Base-by-base conservation (phyloP, 2,888 invertebrate species). In the Beris chalybata region DNA sequence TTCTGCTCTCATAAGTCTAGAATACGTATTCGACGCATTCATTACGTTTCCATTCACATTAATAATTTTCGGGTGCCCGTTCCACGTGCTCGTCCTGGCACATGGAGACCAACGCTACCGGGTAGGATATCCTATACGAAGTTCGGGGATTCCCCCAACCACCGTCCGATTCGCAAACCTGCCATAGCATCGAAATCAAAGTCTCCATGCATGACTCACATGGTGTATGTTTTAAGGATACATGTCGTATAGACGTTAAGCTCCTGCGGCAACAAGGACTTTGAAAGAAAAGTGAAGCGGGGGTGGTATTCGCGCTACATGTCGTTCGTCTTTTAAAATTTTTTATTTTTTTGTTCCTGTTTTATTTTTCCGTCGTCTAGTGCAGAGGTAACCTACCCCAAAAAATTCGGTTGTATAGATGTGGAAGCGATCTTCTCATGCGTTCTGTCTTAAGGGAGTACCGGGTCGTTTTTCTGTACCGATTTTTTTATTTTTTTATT, bases 41-140 rank as follows among this genome's bases (percentile, higher is more conserved):
- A 69, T 69, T 69, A 69, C 67, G 67, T 69, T 64, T 69, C 67
- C 64, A 67, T 67, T 66, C 66, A 61, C 56, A 66, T 66, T 63
- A 66, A 66, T 69, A 69, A 69, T 69, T 69, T 68, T 59, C 45
- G 67, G 65, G 38, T 57, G 52, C 57, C 65, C 69, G 58, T 66
- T 52, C 55, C 61, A 55, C 67, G 63, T 48, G 54, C 7, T 50
- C 48, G 52, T 61, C 31, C 30, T 31, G 15, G 54, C 54, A 61
- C 54, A 54, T 55, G 38, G 7, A 38, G 38, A 38, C 38, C 38
- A 38, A 38, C 5, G 38, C 9, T 9, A 38, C 38, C 9, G 3
- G 38, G 38, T 3, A 38, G 38, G 38, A 38, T 5, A 22, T 3
- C 22, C 38, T 7, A 7, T 38, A 9, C 9, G 38, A 9, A 38